Base-by-base conservation (phyloP, 2,888 invertebrate species). In the Spicauda simplicius region DNA sequence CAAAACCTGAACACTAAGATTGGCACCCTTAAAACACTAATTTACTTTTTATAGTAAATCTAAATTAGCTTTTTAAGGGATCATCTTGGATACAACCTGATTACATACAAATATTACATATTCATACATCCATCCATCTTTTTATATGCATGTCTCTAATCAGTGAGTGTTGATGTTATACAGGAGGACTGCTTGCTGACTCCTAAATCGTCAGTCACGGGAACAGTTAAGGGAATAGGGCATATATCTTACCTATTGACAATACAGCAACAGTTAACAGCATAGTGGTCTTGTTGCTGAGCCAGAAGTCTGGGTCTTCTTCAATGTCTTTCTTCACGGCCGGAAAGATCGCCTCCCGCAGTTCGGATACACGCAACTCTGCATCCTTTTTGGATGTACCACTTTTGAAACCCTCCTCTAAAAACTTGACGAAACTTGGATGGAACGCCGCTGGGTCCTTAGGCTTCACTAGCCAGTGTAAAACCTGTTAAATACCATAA, bases 381-480 rank as follows among this genome's bases (percentile, higher is more conserved):
- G 94, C 85, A 33, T 96, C 95, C 80, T 97, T 97, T 85, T 97
- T 97, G 60, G 95, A 96, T 14, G 94, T 94, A 12, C 96, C 95
- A 78, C 95, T 95, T 37, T 93, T 91, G 72, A 97, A 95, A 0
- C 98, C 98, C 70, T 95, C 93, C 72, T 96, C 95, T 14, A 99
- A 91, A 76, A 96, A 95, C 50, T 95, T 94, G 1, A 97, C 94
- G 61, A 97, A 95, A 68, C 93, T 94, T 0, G 98, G 98, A 87
- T 98, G 97, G 82, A 99, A 98, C 71, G 96, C 96, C 60, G 94
- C 94, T 0, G 95, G 94, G 80, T 98, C 96, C 53, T 96, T 96
- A 0, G 98, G 97, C 55, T 97, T 96, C 14, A 99, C 95, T 20
- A 99, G 91, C 95, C 99, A 99, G 69, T 97, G 94, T 61, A 99